Conservation (phyloP, 2,888 invertebrate genomes). For the Tromatobia lineatoria region DNA sequence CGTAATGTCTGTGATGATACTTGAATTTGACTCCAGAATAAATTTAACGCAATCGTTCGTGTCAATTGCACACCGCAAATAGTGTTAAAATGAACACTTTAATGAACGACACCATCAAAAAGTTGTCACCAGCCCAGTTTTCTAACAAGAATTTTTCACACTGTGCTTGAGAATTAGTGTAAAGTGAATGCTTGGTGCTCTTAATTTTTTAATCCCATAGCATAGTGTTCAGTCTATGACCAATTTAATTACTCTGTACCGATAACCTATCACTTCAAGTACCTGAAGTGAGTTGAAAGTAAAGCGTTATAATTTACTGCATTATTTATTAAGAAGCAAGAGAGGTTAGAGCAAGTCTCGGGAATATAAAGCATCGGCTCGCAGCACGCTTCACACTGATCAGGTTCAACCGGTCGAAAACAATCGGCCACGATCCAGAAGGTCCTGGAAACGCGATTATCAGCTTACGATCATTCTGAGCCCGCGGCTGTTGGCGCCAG, state of each 20-base stretch:
- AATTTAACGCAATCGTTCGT: too few relatives aligned
- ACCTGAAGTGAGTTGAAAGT: background rate
- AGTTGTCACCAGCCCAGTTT: too few relatives aligned
- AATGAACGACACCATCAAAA: too few relatives aligned
- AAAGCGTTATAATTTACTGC: constrained; percentile 11
- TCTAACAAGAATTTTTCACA: too few relatives aligned
- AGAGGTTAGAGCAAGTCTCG: background rate
- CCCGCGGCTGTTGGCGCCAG: constrained; percentile 51
- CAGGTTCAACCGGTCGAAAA: constrained; percentile 57
- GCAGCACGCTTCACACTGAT: constrained; percentile 6
- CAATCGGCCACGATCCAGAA: constrained; percentile 46
- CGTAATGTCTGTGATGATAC: too few relatives aligned
- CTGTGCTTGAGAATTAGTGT: too few relatives aligned
- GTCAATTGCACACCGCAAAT: too few relatives aligned
- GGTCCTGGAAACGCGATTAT: constrained; percentile 53
- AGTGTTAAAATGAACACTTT: too few relatives aligned
- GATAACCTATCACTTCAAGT: background rate
- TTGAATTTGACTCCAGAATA: too few relatives aligned
- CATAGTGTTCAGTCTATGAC: background rate
- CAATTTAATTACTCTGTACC: background rate
- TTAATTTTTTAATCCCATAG: background rate
- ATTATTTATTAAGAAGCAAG: background rate
- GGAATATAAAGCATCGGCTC: constrained; percentile 37
- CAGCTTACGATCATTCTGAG: constrained; percentile 54
- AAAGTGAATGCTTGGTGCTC: too few relatives aligned